These are phyloP conservation scores for Pyrocephalus nanus DNA, from an alignment of 2,797 vertebrate species.

Conservation along the genomic window DNA sequence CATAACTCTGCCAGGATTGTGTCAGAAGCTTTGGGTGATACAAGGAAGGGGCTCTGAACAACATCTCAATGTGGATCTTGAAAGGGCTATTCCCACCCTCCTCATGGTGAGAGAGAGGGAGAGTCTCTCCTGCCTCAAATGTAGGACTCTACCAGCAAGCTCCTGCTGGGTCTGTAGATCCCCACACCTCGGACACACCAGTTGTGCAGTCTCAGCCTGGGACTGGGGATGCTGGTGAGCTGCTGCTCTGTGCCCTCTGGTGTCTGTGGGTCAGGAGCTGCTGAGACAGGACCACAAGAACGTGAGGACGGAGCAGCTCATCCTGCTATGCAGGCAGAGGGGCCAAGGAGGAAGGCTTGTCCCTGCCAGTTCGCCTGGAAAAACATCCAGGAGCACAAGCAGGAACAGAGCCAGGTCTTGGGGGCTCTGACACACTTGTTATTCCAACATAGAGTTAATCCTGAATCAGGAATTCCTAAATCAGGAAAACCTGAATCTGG, in stretches of 20 bases:
- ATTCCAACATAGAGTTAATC: background rate
- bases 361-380: background rate
- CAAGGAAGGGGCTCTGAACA: background rate
- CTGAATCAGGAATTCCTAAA: background rate
- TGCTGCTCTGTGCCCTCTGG: background rate
- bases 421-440: background rate
- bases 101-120: background rate
- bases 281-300: background rate
- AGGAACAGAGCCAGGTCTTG: background rate
- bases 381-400: background rate
- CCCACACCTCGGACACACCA: background rate
- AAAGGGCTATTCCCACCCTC: background rate
- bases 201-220: background rate
- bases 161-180: background rate
- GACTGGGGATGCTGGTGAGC: rapidly evolving
- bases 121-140: background rate
- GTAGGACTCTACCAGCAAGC: background rate
- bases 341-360: too few relatives aligned
- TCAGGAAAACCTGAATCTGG: background rate
- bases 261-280: background rate
- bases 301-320: rapidly evolving
- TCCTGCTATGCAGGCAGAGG: background rate
- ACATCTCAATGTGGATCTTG: background rate
- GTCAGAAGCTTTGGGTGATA: background rate
- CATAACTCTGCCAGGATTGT: rapidly evolving